Evolutionary conservation across 1,140 invertebrate species (phyloP).

Genomic region (Uloborus diversus): DNA sequence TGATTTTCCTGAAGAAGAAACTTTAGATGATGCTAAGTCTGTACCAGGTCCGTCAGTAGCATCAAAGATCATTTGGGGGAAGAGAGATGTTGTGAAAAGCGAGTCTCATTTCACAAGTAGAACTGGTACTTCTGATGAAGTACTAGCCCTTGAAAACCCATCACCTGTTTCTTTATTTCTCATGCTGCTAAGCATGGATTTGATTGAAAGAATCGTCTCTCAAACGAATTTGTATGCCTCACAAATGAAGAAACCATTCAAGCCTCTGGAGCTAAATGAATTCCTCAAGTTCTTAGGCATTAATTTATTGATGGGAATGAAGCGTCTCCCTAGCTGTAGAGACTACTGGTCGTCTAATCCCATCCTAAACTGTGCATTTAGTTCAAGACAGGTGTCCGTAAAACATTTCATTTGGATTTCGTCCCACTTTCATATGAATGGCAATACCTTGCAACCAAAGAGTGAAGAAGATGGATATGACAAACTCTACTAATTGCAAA

Average conservation of each 20-base stretch:
- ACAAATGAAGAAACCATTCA: not conserved
- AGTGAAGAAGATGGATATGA: not conserved
- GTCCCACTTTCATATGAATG: slow-evolving; percentile 14
- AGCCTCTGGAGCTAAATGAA: not conserved
- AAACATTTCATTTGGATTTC: slow-evolving; percentile 1
- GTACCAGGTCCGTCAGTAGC: too few relatives aligned
- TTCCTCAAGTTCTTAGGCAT: not conserved
- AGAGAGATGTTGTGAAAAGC: too few relatives aligned
- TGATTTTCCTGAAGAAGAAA: too few relatives aligned
- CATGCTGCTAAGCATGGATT: not conserved
- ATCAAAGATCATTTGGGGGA: too few relatives aligned
- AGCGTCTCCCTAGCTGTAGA: slow-evolving; percentile 10
- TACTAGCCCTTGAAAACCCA: not conserved
- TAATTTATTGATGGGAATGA: slow-evolving; percentile 12
- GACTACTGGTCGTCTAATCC: not conserved
- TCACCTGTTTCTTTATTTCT: slow-evolving; percentile 15
- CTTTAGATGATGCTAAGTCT: too few relatives aligned
- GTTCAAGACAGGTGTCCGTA: not conserved
- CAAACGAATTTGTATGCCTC: slow-evolving; percentile 26
- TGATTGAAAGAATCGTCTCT: slow-evolving; percentile 32
- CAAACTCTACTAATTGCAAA: not conserved
- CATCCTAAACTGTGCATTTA: not conserved
- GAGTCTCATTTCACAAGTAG: too few relatives aligned
- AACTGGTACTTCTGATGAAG: not conserved
- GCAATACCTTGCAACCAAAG: slow-evolving; percentile 8